Evolutionary conservation across 2,797 vertebrate genomes (phyloP), one percentile per base, ranked within the genome.

Genomic region (Chaunax sp.): DNA sequence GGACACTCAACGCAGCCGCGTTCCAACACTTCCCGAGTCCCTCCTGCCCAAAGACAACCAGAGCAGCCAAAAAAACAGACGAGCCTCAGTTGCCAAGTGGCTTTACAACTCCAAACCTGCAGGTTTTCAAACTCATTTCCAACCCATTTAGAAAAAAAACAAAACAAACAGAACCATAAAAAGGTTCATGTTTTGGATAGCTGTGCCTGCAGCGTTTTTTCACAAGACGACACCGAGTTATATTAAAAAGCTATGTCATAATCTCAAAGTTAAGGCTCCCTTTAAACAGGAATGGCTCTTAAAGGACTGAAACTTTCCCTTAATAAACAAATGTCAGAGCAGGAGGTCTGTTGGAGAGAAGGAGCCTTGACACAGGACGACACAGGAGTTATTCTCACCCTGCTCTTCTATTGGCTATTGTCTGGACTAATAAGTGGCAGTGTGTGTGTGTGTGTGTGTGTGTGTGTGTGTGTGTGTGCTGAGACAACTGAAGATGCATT

Each of bases 171-270:
- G 40, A 69, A 77, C 63, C 81, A 64, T 82, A 87, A 87, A 87
- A 78, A 72, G 58, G 52, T 63, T 58, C 18, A 23, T 69, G 62
- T 75, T 80, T 78, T 74, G 28, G 58, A 82, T 45, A 7, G 58
- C 65, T 69, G 15, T 15, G 51, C 78, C 67, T 0, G 18, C 46
- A 33, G 22, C 37, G 70, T 79, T 35, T 85, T 87, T 61, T 81
- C 64, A 78, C 41, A 0, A 68, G 56, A 77, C 23, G 58, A 80
- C 73, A 80, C 23, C 50, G 22, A n/a, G 78, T 83, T 78, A 70
- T 82, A 90, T 91, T 90, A 90, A 91, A 91, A 90, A 82, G 72
- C 79, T 85, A 79, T 78, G 83, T 92, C 87, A 90, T 87, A 61
- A 83, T 84, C 75, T 70, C 65, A 77, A 79, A 83, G 78, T 75